phyloP scores from a whole-genome alignment of 2,113 vertebrate species.

The Pogonocichla stellata region DNA sequence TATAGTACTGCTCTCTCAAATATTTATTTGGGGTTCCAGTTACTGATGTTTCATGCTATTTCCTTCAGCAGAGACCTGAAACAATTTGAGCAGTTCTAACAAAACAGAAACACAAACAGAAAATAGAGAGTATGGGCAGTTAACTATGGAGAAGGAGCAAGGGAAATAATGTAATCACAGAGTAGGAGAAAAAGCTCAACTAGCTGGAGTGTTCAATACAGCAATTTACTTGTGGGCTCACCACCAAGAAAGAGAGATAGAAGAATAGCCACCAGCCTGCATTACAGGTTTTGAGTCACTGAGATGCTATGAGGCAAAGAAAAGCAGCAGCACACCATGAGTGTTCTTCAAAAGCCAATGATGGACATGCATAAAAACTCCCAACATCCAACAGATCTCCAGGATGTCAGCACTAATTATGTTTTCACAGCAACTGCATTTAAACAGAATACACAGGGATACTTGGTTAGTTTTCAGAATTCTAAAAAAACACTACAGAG shows the following conservation, averaged over 20 bases:
- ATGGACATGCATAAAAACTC: not conserved
- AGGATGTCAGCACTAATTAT: not conserved
- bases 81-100: not conserved
- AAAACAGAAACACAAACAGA: not conserved
- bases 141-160: not conserved
- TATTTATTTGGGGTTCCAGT: slow-evolving; percentile 9
- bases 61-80: not conserved
- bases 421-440: not conserved
- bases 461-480: not conserved
- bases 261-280: not conserved
- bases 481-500: not conserved
- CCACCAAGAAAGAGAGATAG: not conserved
- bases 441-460: not conserved
- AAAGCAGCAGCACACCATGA: not conserved
- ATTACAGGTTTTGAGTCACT: not conserved
- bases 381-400: not conserved
- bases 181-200: not conserved
- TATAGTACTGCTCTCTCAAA: not conserved
- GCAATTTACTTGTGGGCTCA: slow-evolving; percentile 29
- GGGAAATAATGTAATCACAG: not conserved
- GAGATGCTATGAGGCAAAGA: not conserved
- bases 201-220: not conserved
- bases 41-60: not conserved
- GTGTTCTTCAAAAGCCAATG: not conserved
- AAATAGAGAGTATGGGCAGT: not conserved